A percentile compares a stretch with the other conserved stretches of the same genome.
These are phyloP conservation scores for Tolmerus cingulatus DNA, from an alignment of 2,888 invertebrate species.

Conservation along the genomic window DNA sequence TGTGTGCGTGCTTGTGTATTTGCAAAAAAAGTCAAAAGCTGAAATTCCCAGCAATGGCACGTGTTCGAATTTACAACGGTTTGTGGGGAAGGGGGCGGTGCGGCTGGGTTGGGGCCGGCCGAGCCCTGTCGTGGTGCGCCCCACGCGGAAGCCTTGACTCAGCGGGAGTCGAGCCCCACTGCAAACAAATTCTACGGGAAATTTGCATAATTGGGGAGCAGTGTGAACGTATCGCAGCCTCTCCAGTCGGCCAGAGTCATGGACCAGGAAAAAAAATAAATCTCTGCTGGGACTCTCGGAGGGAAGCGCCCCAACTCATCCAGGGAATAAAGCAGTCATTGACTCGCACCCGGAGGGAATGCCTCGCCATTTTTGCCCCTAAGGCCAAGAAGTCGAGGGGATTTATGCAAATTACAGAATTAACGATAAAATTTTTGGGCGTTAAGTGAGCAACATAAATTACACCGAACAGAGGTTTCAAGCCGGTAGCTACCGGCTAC, in stretches of 20 bases:
- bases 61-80: conserved; percentile 9
- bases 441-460: neutral
- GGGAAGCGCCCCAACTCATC: neutral
- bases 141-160: neutral
- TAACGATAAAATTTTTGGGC: neutral
- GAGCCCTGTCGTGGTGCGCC: neutral
- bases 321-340: neutral
- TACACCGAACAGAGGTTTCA: neutral
- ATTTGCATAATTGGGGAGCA: conserved; percentile 19
- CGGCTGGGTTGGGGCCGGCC: neutral
- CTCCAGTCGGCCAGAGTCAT: neutral
- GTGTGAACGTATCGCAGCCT: neutral
- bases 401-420: neutral
- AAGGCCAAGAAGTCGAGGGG: neutral
- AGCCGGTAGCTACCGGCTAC: neutral
- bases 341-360: neutral
- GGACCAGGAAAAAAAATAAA: neutral
- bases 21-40: neutral
- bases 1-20: neutral
- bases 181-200: neutral
- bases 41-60: neutral
- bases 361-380: neutral
- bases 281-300: neutral
- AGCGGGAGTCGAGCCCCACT: neutral
- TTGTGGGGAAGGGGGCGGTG: neutral